Evolutionary conservation across 2,797 vertebrate species (phyloP), one percentile per base, ranked within the genome.

Genomic region (Hafferia zeledoni): DNA sequence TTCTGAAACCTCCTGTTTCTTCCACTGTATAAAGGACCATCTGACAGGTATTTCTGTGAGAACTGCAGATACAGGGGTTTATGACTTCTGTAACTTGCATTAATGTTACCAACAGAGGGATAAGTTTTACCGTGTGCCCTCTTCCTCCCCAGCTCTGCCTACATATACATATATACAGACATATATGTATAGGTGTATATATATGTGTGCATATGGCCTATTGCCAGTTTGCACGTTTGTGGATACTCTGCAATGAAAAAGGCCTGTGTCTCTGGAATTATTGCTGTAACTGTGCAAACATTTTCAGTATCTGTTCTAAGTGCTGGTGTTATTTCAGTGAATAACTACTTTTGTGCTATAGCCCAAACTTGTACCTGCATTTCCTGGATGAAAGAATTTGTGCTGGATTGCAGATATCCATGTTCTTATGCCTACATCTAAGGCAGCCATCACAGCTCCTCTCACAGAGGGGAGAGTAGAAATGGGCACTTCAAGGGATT

Each of bases 121-220:
- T 47, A 52, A 70, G 43, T 71, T 69, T 91, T 47, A 56, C 15
- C 35, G 24, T 3, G 9, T 13, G 8, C n/a, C 30, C 12, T 31
- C 14, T 37, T 46, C 27, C 46, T 80, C 17, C 11, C 10, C 5
- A 8, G 20, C 33, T 50, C 31, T 77, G 28, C 17, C 14, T 59
- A 3, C 13, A 37, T 12, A 33, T 14, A 7, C 3, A 19, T 0
- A 28, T 16, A 27, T 35, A 30, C 2, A 67, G 20, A 5, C 8
- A 24, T 13, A 17, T 33, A 17, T 13, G 2, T 11, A 11, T 22
- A n/a, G 14, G 3, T 8, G 4, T 77, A 9, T 60, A 31, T 25
- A 19, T 33, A 6, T 47, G 4, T 4, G 1, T 59, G 3, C 31
- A 5, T 41, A 6, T 13, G 20, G 33, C 10, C 43, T 61, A 17